These are phyloP conservation scores for Erpetoichthys calabaricus DNA, from an alignment of 2,797 vertebrate species.

Conservation along the genomic window DNA sequence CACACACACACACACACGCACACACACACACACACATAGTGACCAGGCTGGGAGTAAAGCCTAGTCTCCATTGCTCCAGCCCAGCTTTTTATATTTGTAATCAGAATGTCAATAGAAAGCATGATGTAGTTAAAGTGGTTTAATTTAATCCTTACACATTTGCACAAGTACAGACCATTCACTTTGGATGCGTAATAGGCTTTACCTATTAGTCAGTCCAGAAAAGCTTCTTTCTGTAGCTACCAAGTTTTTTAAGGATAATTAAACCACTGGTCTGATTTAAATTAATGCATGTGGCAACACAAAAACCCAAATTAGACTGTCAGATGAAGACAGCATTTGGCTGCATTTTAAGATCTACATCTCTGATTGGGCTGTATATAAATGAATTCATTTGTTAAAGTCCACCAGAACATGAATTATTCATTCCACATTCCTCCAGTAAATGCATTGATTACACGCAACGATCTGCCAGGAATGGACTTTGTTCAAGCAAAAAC, in stretches of 20 bases:
- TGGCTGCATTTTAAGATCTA: constrained; percentile 5
- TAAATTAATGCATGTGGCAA: neutral
- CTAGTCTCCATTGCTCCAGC: too few species aligned
- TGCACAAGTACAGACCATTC: too few species aligned
- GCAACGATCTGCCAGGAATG: neutral
- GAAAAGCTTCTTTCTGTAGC: too few species aligned
- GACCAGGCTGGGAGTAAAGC: too few species aligned
- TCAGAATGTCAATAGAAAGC: too few species aligned
- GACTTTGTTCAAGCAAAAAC: neutral
- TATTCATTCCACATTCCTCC: constrained; percentile 1
- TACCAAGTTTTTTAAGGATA: neutral
- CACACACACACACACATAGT: neutral
- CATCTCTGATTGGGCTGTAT: constrained; percentile 4
- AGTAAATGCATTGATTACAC: neutral
- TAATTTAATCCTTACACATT: too few species aligned
- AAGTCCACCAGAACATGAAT: constrained; percentile 7
- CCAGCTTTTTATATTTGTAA: too few species aligned
- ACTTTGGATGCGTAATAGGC: too few species aligned
- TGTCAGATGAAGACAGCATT: constrained; percentile 9
- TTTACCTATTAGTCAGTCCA: too few species aligned
- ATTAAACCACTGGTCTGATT: constrained; percentile 6
- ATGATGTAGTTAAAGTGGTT: too few species aligned
- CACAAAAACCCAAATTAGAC: constrained; percentile 7
- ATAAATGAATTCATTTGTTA: constrained; percentile 11
- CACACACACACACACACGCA: neutral